phyloP scores from a whole-genome alignment of 1,140 invertebrate genomes.

The Caligus rogercresseyi region DNA sequence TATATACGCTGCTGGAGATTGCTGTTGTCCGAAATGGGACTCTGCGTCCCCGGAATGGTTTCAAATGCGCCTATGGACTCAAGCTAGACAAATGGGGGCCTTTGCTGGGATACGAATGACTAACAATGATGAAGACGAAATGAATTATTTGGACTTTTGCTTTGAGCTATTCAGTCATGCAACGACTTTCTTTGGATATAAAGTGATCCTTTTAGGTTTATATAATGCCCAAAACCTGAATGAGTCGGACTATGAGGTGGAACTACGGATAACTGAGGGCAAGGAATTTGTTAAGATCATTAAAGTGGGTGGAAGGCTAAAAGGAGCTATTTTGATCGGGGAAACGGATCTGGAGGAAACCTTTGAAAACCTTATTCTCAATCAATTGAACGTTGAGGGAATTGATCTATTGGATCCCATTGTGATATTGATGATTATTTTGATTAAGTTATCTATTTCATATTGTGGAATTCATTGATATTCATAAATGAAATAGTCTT shows the following conservation, averaged over 20 bases:
- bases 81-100: slow-evolving; percentile 88
- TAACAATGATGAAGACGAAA: slow-evolving; percentile 32
- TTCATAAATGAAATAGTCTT: too few relatives aligned
- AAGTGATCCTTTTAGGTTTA: slow-evolving; percentile 78
- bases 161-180: slow-evolving; percentile 95
- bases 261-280: slow-evolving; percentile 63
- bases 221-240: slow-evolving; percentile 76
- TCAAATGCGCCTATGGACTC: slow-evolving; percentile 88
- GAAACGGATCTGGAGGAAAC: slow-evolving; percentile 90
- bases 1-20: slow-evolving; percentile 88
- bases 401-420: slow-evolving; percentile 83
- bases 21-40: slow-evolving; percentile 43
- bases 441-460: slow-evolving; percentile 43
- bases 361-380: slow-evolving; percentile 91
- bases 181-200: slow-evolving; percentile 83
- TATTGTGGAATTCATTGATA: too few relatives aligned
- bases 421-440: slow-evolving; percentile 99
- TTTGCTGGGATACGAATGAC: slow-evolving; percentile 83
- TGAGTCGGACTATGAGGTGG: slow-evolving; percentile 60
- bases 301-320: slow-evolving; percentile 58
- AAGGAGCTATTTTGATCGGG: slow-evolving; percentile 86
- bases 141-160: slow-evolving; percentile 28
- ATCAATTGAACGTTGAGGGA: slow-evolving; percentile 76
- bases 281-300: slow-evolving; percentile 82
- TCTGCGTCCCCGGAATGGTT: slow-evolving; percentile 54